Percentiles rank a stretch among this genome's conserved stretches.
Conservation (phyloP, 2,888 invertebrate species). For the Oligia strigilis region DNA sequence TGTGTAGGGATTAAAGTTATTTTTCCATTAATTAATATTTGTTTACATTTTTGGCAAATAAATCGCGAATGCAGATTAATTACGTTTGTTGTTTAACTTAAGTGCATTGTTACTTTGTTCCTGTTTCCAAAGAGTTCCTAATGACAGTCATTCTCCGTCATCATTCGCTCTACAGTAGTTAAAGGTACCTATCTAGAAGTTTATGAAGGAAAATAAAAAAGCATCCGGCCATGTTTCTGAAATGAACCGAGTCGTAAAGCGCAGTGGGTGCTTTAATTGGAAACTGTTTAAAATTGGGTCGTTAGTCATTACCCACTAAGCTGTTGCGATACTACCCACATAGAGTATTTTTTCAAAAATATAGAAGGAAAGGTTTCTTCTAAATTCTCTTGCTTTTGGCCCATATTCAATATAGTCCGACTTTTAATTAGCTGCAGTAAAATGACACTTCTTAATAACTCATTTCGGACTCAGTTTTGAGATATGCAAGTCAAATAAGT, state of each 20-base stretch:
- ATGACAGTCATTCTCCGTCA: constrained; percentile 2
- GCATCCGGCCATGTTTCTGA: constrained; percentile 5
- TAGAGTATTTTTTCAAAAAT: background rate
- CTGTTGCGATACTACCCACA: background rate
- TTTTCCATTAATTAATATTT: too few species aligned
- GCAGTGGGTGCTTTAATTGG: constrained; percentile 42
- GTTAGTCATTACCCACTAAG: constrained; percentile 24
- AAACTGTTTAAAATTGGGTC: constrained; percentile 49
- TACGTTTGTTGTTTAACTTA: background rate
- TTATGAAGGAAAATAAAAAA: constrained; percentile 37
- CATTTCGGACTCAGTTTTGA: too few species aligned
- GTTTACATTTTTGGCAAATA: too few species aligned
- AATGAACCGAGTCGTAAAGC: constrained; percentile 43
- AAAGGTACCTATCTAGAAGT: constrained; percentile 13
- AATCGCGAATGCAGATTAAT: too few species aligned
- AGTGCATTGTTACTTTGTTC: background rate
- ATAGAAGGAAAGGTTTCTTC: too few species aligned
- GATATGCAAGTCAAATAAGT: too few species aligned
- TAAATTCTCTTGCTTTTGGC: background rate
- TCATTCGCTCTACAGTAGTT: constrained; percentile 7
- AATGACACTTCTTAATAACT: too few species aligned
- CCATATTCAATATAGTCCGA: background rate
- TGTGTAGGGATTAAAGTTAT: too few species aligned
- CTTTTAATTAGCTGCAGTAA: too few species aligned
- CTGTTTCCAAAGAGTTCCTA: background rate